These are phyloP conservation scores for Malurus cyaneus DNA, from an alignment of 2,113 vertebrate species.

Conservation along the genomic window DNA sequence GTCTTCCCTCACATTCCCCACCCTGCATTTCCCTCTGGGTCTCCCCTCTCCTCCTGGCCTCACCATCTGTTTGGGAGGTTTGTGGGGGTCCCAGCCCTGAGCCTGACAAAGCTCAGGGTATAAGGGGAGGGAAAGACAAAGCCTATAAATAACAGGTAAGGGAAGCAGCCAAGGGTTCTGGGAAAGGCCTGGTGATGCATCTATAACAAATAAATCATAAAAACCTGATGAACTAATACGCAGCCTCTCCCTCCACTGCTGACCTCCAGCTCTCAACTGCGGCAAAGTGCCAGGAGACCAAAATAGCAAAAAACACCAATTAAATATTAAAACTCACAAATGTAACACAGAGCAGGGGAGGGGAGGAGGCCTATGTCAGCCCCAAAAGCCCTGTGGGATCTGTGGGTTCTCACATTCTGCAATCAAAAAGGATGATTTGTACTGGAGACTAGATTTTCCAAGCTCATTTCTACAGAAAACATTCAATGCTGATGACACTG, in stretches of 20 bases:
- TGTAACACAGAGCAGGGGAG: not conserved
- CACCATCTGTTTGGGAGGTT: rapidly evolving
- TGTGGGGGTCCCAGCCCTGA: not conserved
- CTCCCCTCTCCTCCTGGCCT: not conserved
- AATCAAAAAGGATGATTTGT: conserved; percentile 18
- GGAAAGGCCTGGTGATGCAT: not conserved
- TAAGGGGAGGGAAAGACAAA: not conserved
- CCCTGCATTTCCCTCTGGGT: not conserved
- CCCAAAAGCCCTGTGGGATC: not conserved
- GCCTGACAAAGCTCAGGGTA: not conserved
- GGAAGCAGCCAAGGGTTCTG: not conserved
- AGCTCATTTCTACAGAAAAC: conserved; percentile 27
- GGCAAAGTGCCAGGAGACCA: not conserved
- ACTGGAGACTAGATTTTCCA: not conserved
- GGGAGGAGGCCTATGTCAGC: not conserved
- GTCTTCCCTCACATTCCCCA: not conserved
- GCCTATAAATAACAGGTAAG: not conserved
- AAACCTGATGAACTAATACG: not conserved
- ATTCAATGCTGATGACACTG: not conserved
- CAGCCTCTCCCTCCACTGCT: not conserved
- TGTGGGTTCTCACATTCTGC: not conserved
- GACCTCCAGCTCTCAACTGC: not conserved
- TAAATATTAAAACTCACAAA: conserved; percentile 40
- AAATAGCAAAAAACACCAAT: conserved; percentile 9
- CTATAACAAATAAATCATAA: not conserved